These are phyloP conservation scores for Zophobas morio DNA, from an alignment of 1,140 invertebrate species.

Conservation along the genomic window DNA sequence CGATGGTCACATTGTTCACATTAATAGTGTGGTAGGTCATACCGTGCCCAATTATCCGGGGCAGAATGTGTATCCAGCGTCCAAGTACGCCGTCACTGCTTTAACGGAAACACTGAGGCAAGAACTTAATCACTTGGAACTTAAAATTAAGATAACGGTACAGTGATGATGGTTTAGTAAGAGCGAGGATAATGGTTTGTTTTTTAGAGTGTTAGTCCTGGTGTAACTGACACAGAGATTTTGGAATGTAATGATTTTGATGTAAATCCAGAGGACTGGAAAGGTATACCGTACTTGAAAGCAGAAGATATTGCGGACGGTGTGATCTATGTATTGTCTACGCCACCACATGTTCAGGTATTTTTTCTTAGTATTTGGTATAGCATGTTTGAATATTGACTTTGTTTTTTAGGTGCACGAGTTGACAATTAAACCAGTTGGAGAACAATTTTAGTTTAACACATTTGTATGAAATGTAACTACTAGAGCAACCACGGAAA, in stretches of 20 bases:
- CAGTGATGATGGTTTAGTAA: background rate
- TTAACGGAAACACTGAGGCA: conserved; percentile 73
- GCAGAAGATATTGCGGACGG: conserved; percentile 70
- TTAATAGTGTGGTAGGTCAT: conserved; percentile 72
- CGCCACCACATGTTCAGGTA: conserved; percentile 69
- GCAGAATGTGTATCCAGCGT: conserved; percentile 73
- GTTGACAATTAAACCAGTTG: conserved; percentile 48
- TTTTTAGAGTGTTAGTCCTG: conserved; percentile 54
- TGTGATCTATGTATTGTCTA: conserved; percentile 68
- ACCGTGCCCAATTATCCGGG: conserved; percentile 55
- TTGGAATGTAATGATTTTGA: background rate
- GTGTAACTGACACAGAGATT: conserved; percentile 50
- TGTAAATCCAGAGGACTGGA: conserved; percentile 14
- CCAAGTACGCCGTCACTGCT: conserved; percentile 74
- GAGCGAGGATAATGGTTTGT: background rate
- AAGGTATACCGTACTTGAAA: conserved; percentile 66
- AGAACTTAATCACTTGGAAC: conserved; percentile 68
- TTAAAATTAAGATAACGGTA: conserved; percentile 69
- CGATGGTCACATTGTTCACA: conserved; percentile 60
- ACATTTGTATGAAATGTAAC: background rate
- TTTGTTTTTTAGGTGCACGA: conserved; percentile 44
- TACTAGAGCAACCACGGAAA: background rate
- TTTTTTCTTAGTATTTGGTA: background rate
- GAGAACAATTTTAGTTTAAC: conserved; percentile 34
- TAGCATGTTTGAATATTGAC: background rate